Conservation (phyloP, 2,888 invertebrate genomes). For the Drosophila cognata region DNA sequence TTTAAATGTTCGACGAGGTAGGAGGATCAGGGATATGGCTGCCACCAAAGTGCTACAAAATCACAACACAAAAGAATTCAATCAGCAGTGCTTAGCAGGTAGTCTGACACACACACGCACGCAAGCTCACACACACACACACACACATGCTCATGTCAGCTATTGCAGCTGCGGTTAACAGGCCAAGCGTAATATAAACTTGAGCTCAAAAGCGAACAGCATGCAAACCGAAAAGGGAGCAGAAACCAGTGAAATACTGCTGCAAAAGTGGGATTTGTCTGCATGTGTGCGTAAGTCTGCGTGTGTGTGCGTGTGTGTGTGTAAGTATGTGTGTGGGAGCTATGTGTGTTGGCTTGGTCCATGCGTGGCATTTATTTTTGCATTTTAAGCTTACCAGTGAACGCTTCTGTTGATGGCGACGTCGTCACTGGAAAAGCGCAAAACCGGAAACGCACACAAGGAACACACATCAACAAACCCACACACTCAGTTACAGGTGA, state of each 20-base stretch:
- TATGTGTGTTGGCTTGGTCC: slow-evolving; percentile 40
- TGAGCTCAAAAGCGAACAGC: slow-evolving; percentile 71
- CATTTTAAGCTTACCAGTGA: slow-evolving; percentile 75
- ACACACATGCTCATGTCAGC: slow-evolving; percentile 24
- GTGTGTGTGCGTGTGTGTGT: neutral
- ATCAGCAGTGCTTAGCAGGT: slow-evolving; percentile 78
- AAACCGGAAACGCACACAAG: slow-evolving; percentile 71
- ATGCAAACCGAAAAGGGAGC: slow-evolving; percentile 9
- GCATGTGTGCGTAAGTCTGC: slow-evolving; percentile 3
- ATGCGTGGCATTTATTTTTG: slow-evolving; percentile 79
- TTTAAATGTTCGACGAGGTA: slow-evolving; percentile 68
- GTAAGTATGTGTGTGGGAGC: slow-evolving; percentile 16
- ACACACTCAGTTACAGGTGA: slow-evolving; percentile 12
- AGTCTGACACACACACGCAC: slow-evolving; percentile 35
- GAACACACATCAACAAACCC: slow-evolving; percentile 25
- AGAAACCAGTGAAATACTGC: slow-evolving; percentile 2
- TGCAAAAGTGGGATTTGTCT: slow-evolving; percentile 28
- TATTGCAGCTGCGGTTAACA: slow-evolving; percentile 75
- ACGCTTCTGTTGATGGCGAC: slow-evolving; percentile 58
- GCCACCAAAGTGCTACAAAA: slow-evolving; percentile 75
- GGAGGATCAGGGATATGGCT: slow-evolving; percentile 29
- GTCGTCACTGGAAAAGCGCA: slow-evolving; percentile 59
- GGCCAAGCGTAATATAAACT: slow-evolving; percentile 81
- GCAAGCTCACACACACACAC: slow-evolving; percentile 18
- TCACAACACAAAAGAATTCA: slow-evolving; percentile 80